Conservation (phyloP, 2,888 invertebrate species). For the Ctena decussata region DNA sequence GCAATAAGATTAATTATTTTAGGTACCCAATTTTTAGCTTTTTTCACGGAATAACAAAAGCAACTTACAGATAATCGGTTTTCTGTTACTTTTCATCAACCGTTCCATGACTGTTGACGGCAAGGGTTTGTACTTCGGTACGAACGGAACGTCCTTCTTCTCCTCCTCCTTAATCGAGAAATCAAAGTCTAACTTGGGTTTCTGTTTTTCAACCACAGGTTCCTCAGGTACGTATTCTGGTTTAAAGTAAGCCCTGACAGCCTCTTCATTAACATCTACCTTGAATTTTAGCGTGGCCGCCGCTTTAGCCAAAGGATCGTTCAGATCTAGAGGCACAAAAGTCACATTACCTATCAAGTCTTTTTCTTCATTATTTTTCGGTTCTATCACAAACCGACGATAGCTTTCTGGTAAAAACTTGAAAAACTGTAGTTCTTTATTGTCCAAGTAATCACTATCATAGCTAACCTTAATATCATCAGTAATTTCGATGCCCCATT, state of each 20-base stretch:
- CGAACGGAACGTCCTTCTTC: constrained; percentile 61
- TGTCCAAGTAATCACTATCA: constrained; percentile 74
- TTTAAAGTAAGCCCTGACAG: constrained; percentile 77
- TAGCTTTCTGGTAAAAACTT: constrained; percentile 81
- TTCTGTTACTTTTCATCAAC: constrained; percentile 70
- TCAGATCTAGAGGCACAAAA: constrained; percentile 68
- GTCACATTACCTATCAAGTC: constrained; percentile 73
- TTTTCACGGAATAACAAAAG: too few relatives aligned
- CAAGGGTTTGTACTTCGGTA: constrained; percentile 73
- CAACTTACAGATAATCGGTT: constrained; percentile 70
- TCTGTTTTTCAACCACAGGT: constrained; percentile 74
- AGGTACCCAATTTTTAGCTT: too few relatives aligned
- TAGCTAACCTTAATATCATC: constrained; percentile 72
- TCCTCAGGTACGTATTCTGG: constrained; percentile 77
- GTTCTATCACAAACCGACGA: constrained; percentile 82
- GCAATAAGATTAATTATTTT: too few relatives aligned
- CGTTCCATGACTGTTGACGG: constrained; percentile 72
- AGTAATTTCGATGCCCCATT: constrained; percentile 74
- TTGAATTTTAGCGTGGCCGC: constrained; percentile 74
- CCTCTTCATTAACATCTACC: constrained; percentile 76
- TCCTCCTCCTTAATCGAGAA: constrained; percentile 68
- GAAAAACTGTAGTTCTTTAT: constrained; percentile 76
- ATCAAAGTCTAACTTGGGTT: constrained; percentile 68
- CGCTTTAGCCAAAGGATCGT: constrained; percentile 63
- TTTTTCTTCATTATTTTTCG: constrained; percentile 74